Evolutionary conservation across 2,113 vertebrate species (phyloP), one percentile per base, ranked within the genome.

Genomic region (Chelonoidis abingdonii): DNA sequence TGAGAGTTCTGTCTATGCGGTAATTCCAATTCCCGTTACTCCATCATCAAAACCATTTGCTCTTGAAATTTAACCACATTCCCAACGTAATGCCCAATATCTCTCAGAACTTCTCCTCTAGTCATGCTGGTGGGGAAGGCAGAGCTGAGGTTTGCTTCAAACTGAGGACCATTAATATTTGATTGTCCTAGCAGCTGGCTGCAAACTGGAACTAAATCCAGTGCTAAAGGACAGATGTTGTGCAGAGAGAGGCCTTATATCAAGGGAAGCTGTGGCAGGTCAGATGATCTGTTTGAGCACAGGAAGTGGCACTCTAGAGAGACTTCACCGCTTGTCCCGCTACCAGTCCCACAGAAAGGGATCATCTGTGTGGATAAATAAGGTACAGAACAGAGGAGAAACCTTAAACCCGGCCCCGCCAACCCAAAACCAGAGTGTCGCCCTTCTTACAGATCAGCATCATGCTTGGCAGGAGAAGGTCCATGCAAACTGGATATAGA

Each of bases 141-240:
- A 35, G 10, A 87, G 56, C 44, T 62, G 44, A 25, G 31, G 16
- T 57, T 44, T 44, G 83, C 91, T 47, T 53, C 62, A 80, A 62
- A 78, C 17, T 69, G 94, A 3, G 86, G 72, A 83, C 52, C 79
- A 83, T 52, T 76, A 49, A 88, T 81, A 84, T 95, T 96, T 88
- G 89, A 91, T 95, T 87, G 92, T 50, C 92, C 91, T 53, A 91
- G 89, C 94, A 93, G 89, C n/a, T 65, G 82, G 93, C 89, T 88
- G 92, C 76, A 92, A 88, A 90, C n/a, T n/a, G 84, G 90, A 91
- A 95, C 87, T 56, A 52, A 92, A 90, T 83, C 85, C 53, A 27
- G 29, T 65, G 90, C 62, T 84, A 81, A 93, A 93, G 94, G 89
- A 90, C 82, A 93, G 83, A 79, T 86, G 31, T 86, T 52, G 62